Percentiles rank a stretch among this genome's conserved stretches.
phyloP scores from a whole-genome alignment of 2,797 vertebrate species.

The Kryptopterus vitreolus region DNA sequence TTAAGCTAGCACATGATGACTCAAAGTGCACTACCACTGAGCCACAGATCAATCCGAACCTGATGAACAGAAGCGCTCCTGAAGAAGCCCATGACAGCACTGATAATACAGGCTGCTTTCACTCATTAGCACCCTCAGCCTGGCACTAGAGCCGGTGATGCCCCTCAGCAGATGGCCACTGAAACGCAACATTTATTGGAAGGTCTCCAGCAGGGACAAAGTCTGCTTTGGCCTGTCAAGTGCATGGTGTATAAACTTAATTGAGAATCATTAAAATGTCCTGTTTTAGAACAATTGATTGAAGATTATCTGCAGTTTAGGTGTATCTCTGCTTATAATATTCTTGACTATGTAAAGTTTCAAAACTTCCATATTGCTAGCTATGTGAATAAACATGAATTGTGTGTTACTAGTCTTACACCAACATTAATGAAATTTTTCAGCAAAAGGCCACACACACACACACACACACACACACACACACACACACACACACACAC shows the following conservation, averaged over 20 bases:
- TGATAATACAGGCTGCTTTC: constrained; percentile 23
- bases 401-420: background rate
- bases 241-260: constrained; percentile 35
- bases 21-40: constrained; percentile 55
- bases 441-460: constrained; percentile 24
- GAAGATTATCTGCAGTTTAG: background rate
- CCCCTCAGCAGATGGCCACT: constrained; percentile 47
- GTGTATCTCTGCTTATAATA: background rate
- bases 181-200: constrained; percentile 44
- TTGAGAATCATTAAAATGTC: constrained; percentile 5
- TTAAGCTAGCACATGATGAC: constrained; percentile 50
- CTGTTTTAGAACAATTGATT: background rate
- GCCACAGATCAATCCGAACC: background rate
- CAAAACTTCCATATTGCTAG: background rate
- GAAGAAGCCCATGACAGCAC: constrained; percentile 10
- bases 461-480: no score
- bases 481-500: background rate
- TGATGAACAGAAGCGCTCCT: background rate
- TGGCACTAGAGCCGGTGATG: constrained; percentile 8
- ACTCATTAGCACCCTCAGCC: constrained; percentile 41
- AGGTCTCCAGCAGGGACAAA: constrained; percentile 17
- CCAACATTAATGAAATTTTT: constrained; percentile 15
- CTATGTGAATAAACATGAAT: no score
- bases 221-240: constrained; percentile 35
- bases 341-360: background rate